Evolutionary conservation across 2,113 vertebrate genomes (phyloP), one percentile per base, ranked within the genome.

Genomic region (Neogobius melanostomus): DNA sequence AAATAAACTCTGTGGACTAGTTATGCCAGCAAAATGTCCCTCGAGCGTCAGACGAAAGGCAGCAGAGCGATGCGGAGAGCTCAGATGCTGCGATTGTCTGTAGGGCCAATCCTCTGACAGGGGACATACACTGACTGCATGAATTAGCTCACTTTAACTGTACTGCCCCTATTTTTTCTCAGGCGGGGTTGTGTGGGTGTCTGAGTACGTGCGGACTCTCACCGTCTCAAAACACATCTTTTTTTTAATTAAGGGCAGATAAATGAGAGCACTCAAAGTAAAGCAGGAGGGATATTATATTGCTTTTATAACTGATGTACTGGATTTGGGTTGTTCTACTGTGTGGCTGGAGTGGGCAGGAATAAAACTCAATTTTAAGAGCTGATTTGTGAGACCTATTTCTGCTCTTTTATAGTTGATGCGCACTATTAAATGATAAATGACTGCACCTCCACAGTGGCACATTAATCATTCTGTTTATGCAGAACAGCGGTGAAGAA

Each of bases 51-150:
- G 80, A 69, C 82, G 77, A 85, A 83, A 77, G 60, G 60, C 59
- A 74, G 77, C 46, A 11, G 76, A 68, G 75, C 66, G 42, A 65
- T 68, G 64, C 69, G 70, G 84, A 74, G 76, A 49, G 53, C 87
- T 69, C 85, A 90, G 87, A 88, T 86, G 84, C 79, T 79, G 44
- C 1, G 11, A 28, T 68, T 77, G 80, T 76, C 88, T 71, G 61
- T 72, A 72, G 76, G 81, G 73, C 80, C 61, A 71, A 46, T 56
- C 69, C 64, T 79, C 12, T 79, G 72, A 82, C 69, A 69, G 70
- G 56, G 75, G 77, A 84, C 76, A 62, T 57, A 66, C 56, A 83
- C 68, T 74, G 77, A 82, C 82, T 72, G 77, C 66, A 79, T 67
- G 66, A 86, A 82, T 88, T 79, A 84, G 79, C 80, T 79, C 82